Conservation (phyloP, 2,797 vertebrate genomes). For the Brotogeris chrysoptera region DNA sequence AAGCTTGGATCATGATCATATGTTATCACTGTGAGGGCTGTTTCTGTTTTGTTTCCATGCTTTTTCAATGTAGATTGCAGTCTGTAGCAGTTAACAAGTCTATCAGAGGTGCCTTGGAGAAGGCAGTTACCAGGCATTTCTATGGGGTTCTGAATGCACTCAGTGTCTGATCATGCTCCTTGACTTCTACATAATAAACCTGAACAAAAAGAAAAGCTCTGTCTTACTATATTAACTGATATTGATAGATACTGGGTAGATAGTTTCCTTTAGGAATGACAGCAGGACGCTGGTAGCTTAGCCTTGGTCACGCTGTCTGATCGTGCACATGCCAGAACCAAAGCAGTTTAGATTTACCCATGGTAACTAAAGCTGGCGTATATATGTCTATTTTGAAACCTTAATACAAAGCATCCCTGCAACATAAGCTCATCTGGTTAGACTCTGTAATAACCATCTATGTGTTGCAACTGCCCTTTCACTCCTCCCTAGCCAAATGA, state of each 20-base stretch:
- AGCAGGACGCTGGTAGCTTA: background rate
- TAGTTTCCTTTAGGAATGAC: background rate
- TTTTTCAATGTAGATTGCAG: background rate
- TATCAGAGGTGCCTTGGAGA: background rate
- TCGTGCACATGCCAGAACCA: background rate
- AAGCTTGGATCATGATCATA: background rate
- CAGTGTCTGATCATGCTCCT: constrained; percentile 10
- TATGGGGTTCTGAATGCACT: background rate
- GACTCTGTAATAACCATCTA: background rate
- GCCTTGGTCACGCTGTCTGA: background rate
- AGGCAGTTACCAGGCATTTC: background rate
- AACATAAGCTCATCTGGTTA: background rate
- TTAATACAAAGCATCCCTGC: background rate
- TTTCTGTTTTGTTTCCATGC: background rate
- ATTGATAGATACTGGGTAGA: background rate
- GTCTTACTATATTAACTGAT: constrained; percentile 1
- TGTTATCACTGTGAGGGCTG: background rate
- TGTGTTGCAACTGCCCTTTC: background rate
- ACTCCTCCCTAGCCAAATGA: background rate
- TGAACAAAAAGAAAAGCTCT: background rate
- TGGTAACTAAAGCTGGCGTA: background rate
- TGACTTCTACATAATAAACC: background rate
- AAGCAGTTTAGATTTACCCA: background rate
- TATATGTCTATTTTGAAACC: constrained; percentile 6
- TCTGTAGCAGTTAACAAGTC: background rate